Percentiles rank a stretch among this genome's conserved stretches.
phyloP scores from a whole-genome alignment of 2,888 invertebrate genomes.

The Plebejus anna region DNA sequence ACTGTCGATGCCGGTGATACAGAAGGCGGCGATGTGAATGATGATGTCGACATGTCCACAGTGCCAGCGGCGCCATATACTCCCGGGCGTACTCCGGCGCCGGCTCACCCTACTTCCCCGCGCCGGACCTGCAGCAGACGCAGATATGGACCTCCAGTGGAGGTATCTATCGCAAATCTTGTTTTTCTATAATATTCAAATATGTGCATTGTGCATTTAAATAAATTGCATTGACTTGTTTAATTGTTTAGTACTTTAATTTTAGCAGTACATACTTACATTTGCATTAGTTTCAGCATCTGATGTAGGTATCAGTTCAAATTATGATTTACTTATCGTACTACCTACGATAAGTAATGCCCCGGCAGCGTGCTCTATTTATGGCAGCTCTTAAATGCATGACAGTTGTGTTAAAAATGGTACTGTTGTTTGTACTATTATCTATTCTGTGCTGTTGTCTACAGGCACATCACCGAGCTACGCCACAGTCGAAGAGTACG shows the following conservation, averaged over 20 bases:
- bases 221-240: too few relatives aligned
- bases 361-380: neutral
- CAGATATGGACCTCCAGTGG: slow-evolving; percentile 61
- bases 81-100: slow-evolving; percentile 52
- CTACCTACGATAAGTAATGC: too few relatives aligned
- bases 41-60: slow-evolving; percentile 31
- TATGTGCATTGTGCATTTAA: too few relatives aligned
- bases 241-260: too few relatives aligned
- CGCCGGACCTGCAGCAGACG: slow-evolving; percentile 49
- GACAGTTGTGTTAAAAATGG: neutral
- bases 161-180: slow-evolving; percentile 43
- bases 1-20: neutral
- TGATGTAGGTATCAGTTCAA: too few relatives aligned
- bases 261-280: too few relatives aligned
- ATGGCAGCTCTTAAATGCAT: neutral
- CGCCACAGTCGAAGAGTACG: slow-evolving; percentile 39
- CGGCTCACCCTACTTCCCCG: slow-evolving; percentile 61
- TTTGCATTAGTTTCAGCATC: too few relatives aligned
- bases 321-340: too few relatives aligned
- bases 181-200: too few relatives aligned
- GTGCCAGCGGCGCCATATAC: slow-evolving; percentile 50
- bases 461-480: slow-evolving; percentile 62
- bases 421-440: neutral
- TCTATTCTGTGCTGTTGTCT: neutral
- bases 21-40: neutral